Percentiles rank a stretch among this genome's conserved stretches.
phyloP scores from a whole-genome alignment of 2,797 vertebrate genomes.

The Sebastolobus altivelis region DNA sequence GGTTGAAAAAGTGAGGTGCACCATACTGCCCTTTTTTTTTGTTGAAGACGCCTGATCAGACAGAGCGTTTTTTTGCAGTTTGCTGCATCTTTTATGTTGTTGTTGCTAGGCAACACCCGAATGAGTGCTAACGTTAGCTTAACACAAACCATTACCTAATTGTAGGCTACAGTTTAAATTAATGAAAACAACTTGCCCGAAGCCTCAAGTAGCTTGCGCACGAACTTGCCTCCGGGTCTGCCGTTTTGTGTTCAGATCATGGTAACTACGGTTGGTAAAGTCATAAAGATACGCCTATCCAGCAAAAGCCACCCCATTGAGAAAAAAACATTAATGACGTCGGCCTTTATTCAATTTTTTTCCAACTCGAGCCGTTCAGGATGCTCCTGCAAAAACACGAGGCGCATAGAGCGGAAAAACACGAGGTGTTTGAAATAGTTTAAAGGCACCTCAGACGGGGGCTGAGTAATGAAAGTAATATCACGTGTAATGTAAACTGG shows the following conservation, averaged over 20 bases:
- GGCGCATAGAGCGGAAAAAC: too few species aligned
- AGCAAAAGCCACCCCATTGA: too few species aligned
- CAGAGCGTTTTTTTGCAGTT: not conserved
- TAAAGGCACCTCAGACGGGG: not conserved
- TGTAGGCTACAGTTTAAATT: not conserved
- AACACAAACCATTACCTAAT: not conserved
- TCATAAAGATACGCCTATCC: too few species aligned
- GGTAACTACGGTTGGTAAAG: too few species aligned
- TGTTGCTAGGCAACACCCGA: not conserved
- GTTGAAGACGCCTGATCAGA: not conserved
- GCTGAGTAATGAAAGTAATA: not conserved
- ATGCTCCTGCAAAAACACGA: too few species aligned
- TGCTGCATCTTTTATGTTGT: not conserved
- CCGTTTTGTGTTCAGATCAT: too few species aligned
- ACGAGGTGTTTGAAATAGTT: not conserved
- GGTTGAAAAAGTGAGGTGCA: not conserved
- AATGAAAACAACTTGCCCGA: too few species aligned
- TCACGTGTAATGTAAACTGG: not conserved
- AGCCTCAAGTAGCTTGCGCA: too few species aligned
- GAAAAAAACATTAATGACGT: too few species aligned
- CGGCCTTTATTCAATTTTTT: not conserved
- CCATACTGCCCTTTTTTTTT: accelerated
- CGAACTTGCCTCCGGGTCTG: too few species aligned
- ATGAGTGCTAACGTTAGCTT: not conserved
- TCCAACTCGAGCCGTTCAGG: too few species aligned